Evolutionary conservation across 2,888 invertebrate genomes (phyloP), one percentile per base, ranked within the genome.

Genomic region (Tachystola acroxantha): DNA sequence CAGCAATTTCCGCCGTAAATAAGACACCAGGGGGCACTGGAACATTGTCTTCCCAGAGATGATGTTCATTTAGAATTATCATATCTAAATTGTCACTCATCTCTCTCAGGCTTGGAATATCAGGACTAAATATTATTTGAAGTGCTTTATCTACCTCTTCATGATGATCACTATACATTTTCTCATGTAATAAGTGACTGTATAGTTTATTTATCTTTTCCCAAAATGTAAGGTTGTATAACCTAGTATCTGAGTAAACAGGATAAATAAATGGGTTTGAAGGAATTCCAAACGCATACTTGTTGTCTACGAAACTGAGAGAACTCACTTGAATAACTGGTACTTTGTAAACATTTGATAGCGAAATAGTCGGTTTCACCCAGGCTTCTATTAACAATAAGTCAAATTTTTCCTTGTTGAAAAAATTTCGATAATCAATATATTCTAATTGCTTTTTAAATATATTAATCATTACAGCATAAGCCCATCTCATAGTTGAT

Each of bases 21-120:
- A 84, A 42, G 6, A 78, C 53, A 39, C 60, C 64, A 0, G 82
- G 76, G 3, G 80, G 65, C 3, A 72, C 50, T 1, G 87, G 82
- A 10, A 70, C 53, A 30, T 67, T 64, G 0, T 46, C 52, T 19
- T 60, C 63, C 53, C 71, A 71, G 7, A 75, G 41, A 0, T 72
- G 70, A 53, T 87, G 65, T 1, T 58, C 50, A 40, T 86, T 86
- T 1, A 79, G 26, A 42, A 87, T 67, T 10, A 82, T 25, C 60
- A 85, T 53, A 28, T 74, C 68, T 10, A 73, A 51, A 34, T 61
- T 61, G n/a, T 59, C 46, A 10, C 34, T 40, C 12, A 68, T 42
- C 3, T 58, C 53, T 9, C 25, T 42, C 3, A 65, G 6, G 4
- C 37, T 13, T 2, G 64, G 59, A 2, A 46, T 22, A 25, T 57